phyloP scores from a whole-genome alignment of 1,140 invertebrate species.

The Acyrthosiphon pisum region DNA sequence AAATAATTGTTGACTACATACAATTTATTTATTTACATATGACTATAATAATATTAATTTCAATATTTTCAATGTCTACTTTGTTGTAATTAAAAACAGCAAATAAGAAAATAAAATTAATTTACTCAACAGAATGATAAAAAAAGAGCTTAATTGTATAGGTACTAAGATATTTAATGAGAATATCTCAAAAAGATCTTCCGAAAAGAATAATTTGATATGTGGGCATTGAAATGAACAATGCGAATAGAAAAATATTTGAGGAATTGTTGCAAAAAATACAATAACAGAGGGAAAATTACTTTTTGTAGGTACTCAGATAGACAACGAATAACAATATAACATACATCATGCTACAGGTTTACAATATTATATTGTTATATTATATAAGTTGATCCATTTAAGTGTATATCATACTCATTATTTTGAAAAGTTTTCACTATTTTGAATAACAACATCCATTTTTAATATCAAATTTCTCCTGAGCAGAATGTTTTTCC shows the following conservation, averaged over 20 bases:
- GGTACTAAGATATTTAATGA: not conserved
- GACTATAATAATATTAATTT: not conserved
- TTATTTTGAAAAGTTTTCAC: not conserved
- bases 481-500: too few species aligned
- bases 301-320: not conserved
- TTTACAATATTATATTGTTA: not conserved
- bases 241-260: not conserved
- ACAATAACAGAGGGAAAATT: conserved; percentile 13
- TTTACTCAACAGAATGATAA: not conserved
- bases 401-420: not conserved
- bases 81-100: not conserved
- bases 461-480: not conserved
- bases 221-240: conserved; percentile 3
- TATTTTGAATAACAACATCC: not conserved
- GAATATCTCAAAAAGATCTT: not conserved
- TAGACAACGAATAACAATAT: conserved; percentile 2
- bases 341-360: not conserved
- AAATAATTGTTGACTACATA: too few species aligned
- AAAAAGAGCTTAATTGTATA: not conserved
- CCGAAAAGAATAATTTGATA: not conserved
- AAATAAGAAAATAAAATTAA: not conserved
- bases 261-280: not conserved
- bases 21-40: too few species aligned
- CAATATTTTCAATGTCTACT: not conserved
- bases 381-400: not conserved